These are phyloP conservation scores for Drosophila pruinosa DNA, from an alignment of 1,140 invertebrate species.

Conservation along the genomic window DNA sequence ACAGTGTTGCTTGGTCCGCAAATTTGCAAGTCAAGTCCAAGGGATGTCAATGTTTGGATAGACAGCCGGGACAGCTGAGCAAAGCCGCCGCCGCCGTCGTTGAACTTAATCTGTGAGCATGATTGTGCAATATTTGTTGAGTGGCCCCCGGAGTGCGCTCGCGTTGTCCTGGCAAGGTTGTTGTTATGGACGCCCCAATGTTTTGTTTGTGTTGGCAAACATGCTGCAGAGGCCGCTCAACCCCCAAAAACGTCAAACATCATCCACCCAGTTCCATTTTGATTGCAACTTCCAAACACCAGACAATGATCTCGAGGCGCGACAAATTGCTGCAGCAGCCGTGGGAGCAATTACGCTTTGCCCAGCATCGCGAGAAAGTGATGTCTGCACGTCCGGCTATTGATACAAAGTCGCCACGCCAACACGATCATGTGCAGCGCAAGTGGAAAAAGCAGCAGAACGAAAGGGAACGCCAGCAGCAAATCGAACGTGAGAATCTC, in stretches of 20 bases:
- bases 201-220: conserved; percentile 69
- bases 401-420: conserved; percentile 83
- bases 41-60: conserved; percentile 72
- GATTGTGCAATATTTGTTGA: conserved; percentile 73
- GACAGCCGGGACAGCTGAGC: conserved; percentile 74
- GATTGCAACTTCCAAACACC: conserved; percentile 15
- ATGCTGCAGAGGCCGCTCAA: background rate
- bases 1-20: conserved; percentile 59
- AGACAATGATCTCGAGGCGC: conserved; percentile 83
- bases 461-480: conserved; percentile 84
- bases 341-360: conserved; percentile 83
- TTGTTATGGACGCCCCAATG: conserved; percentile 70
- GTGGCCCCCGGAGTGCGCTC: conserved; percentile 25
- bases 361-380: conserved; percentile 83
- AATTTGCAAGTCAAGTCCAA: conserved; percentile 76
- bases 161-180: conserved; percentile 78
- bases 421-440: conserved; percentile 83
- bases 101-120: conserved; percentile 75
- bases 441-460: conserved; percentile 85
- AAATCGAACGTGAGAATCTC: conserved; percentile 85
- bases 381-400: conserved; percentile 84
- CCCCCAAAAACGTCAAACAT: background rate
- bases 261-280: conserved; percentile 20
- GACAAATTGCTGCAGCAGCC: conserved; percentile 83
- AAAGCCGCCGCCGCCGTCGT: conserved; percentile 62